phyloP scores from a whole-genome alignment of 2,113 vertebrate genomes.

The human (Homo sapiens) region GRCh38 chr6:153582501-153583000 shows the following conservation, averaged over 20 bases:
- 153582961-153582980: neutral
- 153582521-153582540: neutral
- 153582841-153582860: neutral
- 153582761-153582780: neutral
- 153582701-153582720: neutral
- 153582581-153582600: neutral
- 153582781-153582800: neutral
- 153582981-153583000: neutral
- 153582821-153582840: neutral
- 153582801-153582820: neutral
- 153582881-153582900: neutral
- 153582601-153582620: neutral
- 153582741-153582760: neutral
- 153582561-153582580: neutral
- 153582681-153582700: neutral
- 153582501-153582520: neutral
- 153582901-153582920: neutral
- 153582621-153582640: neutral
- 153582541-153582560: neutral
- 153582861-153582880: neutral
- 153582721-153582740: neutral
- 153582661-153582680: neutral
- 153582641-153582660: neutral
- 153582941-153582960: neutral
- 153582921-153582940: neutral